Conservation (phyloP, 1,140 invertebrate genomes). For the Drosophila kikkawai region DNA sequence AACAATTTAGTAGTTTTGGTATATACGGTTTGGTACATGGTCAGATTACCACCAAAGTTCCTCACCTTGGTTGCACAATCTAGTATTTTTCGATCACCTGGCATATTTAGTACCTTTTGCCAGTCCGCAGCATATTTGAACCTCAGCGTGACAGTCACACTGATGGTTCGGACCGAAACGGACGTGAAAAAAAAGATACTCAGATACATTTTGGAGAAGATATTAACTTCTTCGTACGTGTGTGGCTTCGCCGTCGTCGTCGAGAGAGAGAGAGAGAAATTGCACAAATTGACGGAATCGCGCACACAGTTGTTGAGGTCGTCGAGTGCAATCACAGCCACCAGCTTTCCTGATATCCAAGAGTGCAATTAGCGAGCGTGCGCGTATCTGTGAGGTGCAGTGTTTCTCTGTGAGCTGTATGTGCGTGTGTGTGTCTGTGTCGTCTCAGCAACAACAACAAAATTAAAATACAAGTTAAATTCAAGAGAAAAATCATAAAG, state of each 20-base stretch:
- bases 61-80: background rate
- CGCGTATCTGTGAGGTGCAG: conserved; percentile 5
- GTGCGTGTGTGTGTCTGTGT: conserved; percentile 13
- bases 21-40: background rate
- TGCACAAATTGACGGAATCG: conserved; percentile 60
- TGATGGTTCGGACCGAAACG: conserved; percentile 13
- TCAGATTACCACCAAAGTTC: background rate
- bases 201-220: conserved; percentile 36
- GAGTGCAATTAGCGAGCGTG: conserved; percentile 45
- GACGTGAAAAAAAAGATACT: conserved; percentile 28
- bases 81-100: background rate
- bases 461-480: conserved; percentile 17
- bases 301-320: conserved; percentile 19
- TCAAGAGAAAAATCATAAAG: conserved; percentile 21
- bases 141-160: conserved; percentile 15
- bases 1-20: background rate
- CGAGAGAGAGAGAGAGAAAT: conserved; percentile 46
- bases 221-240: conserved; percentile 44
- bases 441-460: conserved; percentile 26
- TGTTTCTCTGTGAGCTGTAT: conserved; percentile 4
- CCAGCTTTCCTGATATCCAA: conserved; percentile 21
- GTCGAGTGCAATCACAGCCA: conserved; percentile 41
- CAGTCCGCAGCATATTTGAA: background rate
- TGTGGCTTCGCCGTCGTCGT: conserved; percentile 38
- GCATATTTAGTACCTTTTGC: background rate